Evolutionary conservation across 2,797 vertebrate genomes (phyloP), one percentile per base, ranked within the genome.

Genomic region (Spondyliosoma cantharus): DNA sequence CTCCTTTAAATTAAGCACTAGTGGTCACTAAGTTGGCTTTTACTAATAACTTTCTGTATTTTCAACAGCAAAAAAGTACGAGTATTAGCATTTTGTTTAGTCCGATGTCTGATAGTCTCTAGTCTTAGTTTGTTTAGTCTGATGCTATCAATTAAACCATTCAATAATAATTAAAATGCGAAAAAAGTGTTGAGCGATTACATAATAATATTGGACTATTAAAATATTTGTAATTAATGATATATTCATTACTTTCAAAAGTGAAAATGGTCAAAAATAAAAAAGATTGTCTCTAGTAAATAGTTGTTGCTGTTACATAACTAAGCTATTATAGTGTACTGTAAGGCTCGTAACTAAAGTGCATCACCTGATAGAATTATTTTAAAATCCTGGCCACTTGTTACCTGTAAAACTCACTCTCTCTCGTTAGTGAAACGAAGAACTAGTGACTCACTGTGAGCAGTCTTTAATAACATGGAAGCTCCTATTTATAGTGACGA

Each of bases 341-440:
- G 19, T 64, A 56, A 27, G n/a, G 16, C 64, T 62, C 17, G 19
- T 32, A 75, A 69, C 15, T 81, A 32, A 83, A 76, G 46, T 78
- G 52, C 42, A 63, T 53, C n/a, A 24, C 12, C 27, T 63, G 62
- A 66, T 54, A 0, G 22, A 46, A 65, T 54, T 54, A 6, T 32
- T 11, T 58, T 15, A 27, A 7, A 56, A 48, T 53, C 32, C 19
- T 27, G 57, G 14, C 68, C 4, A 24, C 20, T 59, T 71, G 62
- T 57, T 13, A 61, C 5, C 6, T 49, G 29, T 53, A 43, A 58
- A 49, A 64, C 32, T 8, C 32, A 69, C n/a, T 29, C 32, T 8
- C 37, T 66, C 42, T 45, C 52, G 8, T 20, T 76, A 58, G 15
- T 72, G 4, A 22, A 67, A 27, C 32, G 1, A 16, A 32, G 14